phyloP scores from a whole-genome alignment of 2,797 vertebrate species.

The Characodon lateralis region DNA sequence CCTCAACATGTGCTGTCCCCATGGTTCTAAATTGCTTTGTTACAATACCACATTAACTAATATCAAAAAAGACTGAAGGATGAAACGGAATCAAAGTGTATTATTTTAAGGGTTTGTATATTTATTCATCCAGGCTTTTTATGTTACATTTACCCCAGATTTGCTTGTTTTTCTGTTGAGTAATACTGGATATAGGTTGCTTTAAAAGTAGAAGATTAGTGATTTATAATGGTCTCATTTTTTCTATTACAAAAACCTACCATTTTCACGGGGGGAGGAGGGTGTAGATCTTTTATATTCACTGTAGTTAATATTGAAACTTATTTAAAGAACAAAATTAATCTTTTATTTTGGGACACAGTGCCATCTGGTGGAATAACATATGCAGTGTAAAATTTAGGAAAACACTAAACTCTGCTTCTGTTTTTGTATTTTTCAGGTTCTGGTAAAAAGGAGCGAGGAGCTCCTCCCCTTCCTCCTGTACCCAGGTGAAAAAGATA shows the following conservation, averaged over 20 bases:
- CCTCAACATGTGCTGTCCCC: not conserved
- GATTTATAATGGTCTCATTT: not conserved
- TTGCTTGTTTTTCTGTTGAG: not conserved
- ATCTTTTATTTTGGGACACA: not conserved
- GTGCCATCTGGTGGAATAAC: conserved; percentile 33
- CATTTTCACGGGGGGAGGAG: not conserved
- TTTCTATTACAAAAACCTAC: not conserved
- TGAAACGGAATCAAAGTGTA: not conserved
- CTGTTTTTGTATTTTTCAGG: conserved; percentile 56
- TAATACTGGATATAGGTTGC: not conserved
- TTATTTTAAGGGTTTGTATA: not conserved
- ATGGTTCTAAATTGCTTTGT: not conserved
- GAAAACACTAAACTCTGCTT: not conserved
- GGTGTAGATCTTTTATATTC: not conserved
- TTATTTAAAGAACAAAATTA: not conserved
- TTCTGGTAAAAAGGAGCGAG: conserved; percentile 79
- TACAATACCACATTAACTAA: not conserved
- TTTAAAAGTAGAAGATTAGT: not conserved
- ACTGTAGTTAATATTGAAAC: not conserved
- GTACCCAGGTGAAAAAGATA: conserved; percentile 77
- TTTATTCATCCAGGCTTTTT: not conserved
- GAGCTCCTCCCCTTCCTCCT: conserved; percentile 82
- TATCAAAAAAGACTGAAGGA: not conserved
- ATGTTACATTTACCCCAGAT: not conserved
- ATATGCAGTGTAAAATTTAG: not conserved